These are phyloP conservation scores for Toxonevra muliebris DNA, from an alignment of 2,888 invertebrate species.

Conservation along the genomic window DNA sequence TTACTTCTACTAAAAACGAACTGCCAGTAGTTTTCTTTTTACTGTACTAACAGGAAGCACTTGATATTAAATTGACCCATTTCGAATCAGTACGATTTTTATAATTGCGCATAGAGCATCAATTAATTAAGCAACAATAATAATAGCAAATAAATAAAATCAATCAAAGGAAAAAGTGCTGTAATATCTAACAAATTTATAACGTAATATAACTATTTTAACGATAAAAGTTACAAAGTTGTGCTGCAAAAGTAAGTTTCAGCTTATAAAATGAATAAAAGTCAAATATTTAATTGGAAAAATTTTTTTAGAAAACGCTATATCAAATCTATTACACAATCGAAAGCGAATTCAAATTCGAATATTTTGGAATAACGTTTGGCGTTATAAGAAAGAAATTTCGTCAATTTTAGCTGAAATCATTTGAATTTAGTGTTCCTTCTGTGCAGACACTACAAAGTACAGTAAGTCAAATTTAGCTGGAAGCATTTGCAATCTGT, in stretches of 20 bases:
- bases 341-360: too few relatives aligned
- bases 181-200: too few relatives aligned
- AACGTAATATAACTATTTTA: conserved; percentile 6
- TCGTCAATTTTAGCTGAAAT: too few relatives aligned
- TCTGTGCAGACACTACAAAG: too few relatives aligned
- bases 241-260: conserved; percentile 4
- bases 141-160: not conserved
- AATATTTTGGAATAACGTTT: too few relatives aligned
- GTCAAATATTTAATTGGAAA: too few relatives aligned
- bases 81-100: conserved; percentile 56
- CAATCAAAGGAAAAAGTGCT: not conserved
- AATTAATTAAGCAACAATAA: conserved; percentile 5
- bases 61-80: conserved; percentile 55
- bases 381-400: too few relatives aligned
- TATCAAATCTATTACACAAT: too few relatives aligned
- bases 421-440: too few relatives aligned
- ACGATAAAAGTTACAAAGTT: not conserved
- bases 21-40: conserved; percentile 19
- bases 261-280: not conserved
- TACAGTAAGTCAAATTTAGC: too few relatives aligned
- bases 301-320: too few relatives aligned
- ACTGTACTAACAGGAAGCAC: conserved; percentile 35
- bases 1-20: not conserved
- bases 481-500: too few relatives aligned
- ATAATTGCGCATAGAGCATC: conserved; percentile 47